Evolutionary conservation across 2,888 invertebrate genomes (phyloP).

Genomic region (Campoplex nolae): DNA sequence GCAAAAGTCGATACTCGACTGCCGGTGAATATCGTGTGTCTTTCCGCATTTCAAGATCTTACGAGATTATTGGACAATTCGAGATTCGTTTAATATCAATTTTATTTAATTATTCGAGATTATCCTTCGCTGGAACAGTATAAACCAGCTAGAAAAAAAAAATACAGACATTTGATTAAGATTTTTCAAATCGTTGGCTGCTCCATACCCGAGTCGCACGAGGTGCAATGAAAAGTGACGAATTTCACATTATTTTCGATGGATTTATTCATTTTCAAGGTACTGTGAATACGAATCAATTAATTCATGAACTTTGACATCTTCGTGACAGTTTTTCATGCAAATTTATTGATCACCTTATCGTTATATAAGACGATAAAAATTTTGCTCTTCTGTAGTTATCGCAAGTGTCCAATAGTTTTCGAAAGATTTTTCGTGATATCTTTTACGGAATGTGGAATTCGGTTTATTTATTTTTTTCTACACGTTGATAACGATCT

Average conservation of each 20-base stretch:
- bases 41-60: conserved; percentile 35
- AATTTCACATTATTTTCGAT: background rate
- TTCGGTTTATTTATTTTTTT: conserved; percentile 10
- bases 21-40: conserved; percentile 30
- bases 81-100: background rate
- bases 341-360: background rate
- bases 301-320: background rate
- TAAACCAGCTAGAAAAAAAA: background rate
- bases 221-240: background rate
- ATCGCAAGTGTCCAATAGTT: background rate
- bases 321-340: background rate
- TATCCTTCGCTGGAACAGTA: background rate
- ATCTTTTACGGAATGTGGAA: background rate
- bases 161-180: background rate
- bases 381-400: background rate
- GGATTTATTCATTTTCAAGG: background rate
- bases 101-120: background rate
- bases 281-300: background rate
- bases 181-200: background rate
- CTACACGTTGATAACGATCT: background rate
- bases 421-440: background rate
- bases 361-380: background rate
- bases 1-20: conserved; percentile 53
- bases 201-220: background rate
- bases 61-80: conserved; percentile 14